These are phyloP conservation scores for Sebastes minor DNA, from an alignment of 2,797 vertebrate species.

Conservation along the genomic window DNA sequence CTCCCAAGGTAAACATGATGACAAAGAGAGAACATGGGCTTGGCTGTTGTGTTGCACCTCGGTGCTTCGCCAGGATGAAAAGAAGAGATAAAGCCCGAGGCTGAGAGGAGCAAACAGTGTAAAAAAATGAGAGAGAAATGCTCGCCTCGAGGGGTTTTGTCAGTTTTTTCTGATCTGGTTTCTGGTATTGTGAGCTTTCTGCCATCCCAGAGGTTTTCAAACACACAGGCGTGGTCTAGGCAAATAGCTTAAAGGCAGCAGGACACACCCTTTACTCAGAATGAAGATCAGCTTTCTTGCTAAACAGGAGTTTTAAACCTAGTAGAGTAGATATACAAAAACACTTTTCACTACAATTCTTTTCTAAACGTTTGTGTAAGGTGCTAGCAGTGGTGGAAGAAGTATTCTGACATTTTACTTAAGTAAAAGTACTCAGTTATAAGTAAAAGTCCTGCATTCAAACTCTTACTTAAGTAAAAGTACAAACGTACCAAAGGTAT, in stretches of 20 bases:
- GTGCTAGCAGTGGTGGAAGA: too few relatives aligned
- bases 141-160: constrained; percentile 28
- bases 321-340: background rate
- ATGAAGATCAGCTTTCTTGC: constrained; percentile 27
- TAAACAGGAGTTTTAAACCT: constrained; percentile 10
- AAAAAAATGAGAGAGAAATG: constrained; percentile 13
- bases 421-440: too few relatives aligned
- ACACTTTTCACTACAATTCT: background rate
- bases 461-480: too few relatives aligned
- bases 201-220: constrained; percentile 39
- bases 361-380: background rate
- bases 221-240: constrained; percentile 53
- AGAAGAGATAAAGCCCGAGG: background rate
- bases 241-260: constrained; percentile 43
- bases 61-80: constrained; percentile 1
- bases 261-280: constrained; percentile 52
- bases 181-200: constrained; percentile 29
- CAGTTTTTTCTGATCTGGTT: constrained; percentile 40
- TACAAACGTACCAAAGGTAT: too few relatives aligned
- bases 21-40: constrained; percentile 22
- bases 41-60: constrained; percentile 5
- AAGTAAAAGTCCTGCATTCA: too few relatives aligned
- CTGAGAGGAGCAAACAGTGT: constrained; percentile 17
- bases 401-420: too few relatives aligned
- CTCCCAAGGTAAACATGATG: constrained; percentile 38